A percentile compares a stretch with the other conserved stretches of the same genome.
Conservation (phyloP, 2,888 invertebrate species). For the Nomada ferruginata region DNA sequence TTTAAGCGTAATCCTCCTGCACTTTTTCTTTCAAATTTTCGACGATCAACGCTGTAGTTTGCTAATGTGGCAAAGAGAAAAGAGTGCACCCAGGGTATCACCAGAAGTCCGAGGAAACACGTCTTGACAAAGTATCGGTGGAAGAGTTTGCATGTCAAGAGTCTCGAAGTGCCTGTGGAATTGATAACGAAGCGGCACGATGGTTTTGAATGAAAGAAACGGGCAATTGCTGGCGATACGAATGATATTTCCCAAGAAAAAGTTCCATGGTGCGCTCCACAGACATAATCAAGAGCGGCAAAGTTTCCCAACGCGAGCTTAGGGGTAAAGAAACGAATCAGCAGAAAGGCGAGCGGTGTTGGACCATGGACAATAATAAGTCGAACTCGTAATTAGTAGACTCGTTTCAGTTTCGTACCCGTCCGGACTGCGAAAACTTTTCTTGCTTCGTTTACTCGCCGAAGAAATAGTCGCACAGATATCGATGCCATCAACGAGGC, state of each 20-base stretch:
- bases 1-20: too few relatives aligned
- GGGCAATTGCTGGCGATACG: constrained; percentile 5
- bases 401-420: constrained; percentile 1
- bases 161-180: not conserved
- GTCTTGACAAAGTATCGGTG: not conserved
- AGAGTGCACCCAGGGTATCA: too few relatives aligned
- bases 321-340: constrained; percentile 1
- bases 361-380: constrained; percentile 43
- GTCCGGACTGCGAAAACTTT: not conserved
- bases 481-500: too few relatives aligned
- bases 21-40: too few relatives aligned
- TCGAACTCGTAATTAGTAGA: constrained; percentile 52
- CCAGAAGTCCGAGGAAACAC: not conserved
- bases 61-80: too few relatives aligned
- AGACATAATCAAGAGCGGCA: constrained; percentile 22
- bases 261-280: constrained; percentile 7
- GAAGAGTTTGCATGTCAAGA: constrained; percentile 16
- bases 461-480: too few relatives aligned
- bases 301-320: constrained; percentile 16
- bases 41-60: too few relatives aligned
- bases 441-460: not conserved
- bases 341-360: not conserved
- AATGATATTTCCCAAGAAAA: constrained; percentile 18
- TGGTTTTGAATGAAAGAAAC: constrained; percentile 7
- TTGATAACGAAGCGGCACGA: constrained; percentile 12